phyloP scores from a whole-genome alignment of 2,888 invertebrate genomes.

The Philhelius pedissequus region DNA sequence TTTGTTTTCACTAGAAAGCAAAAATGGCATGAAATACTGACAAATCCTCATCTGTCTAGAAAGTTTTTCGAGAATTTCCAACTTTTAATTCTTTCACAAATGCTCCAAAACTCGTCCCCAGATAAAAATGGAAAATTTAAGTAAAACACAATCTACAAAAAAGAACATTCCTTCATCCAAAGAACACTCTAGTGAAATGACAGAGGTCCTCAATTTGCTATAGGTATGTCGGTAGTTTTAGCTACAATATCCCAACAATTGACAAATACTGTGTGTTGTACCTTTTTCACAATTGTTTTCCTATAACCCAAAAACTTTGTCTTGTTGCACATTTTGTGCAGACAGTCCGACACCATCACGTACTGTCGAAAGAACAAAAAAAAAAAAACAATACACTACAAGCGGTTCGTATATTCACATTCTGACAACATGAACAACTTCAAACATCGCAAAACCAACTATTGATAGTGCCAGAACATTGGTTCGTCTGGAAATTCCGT shows the following conservation, averaged over 20 bases:
- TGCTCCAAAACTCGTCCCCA: background rate
- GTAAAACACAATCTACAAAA: background rate
- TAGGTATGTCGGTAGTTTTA: background rate
- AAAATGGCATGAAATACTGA: no score
- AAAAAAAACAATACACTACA: constrained; percentile 20
- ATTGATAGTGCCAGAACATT: constrained; percentile 56
- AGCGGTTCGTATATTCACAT: background rate
- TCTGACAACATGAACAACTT: constrained; percentile 18
- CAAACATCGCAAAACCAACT: constrained; percentile 51
- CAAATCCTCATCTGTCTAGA: no score
- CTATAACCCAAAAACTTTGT: constrained; percentile 63
- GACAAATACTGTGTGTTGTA: constrained; percentile 36
- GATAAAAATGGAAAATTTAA: background rate
- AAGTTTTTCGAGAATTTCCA: background rate
- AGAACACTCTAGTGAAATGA: background rate
- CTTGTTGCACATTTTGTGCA: constrained; percentile 53
- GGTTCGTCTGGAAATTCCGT: constrained; percentile 5
- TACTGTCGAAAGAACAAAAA: background rate
- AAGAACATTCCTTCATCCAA: constrained; percentile 5
- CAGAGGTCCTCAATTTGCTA: background rate
- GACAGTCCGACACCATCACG: background rate
- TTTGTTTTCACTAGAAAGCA: no score
- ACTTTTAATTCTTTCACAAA: background rate
- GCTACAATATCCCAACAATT: background rate
- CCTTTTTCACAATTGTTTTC: constrained; percentile 16